Conservation (phyloP, 1,140 invertebrate species). For the Mizuhopecten yessoensis region DNA sequence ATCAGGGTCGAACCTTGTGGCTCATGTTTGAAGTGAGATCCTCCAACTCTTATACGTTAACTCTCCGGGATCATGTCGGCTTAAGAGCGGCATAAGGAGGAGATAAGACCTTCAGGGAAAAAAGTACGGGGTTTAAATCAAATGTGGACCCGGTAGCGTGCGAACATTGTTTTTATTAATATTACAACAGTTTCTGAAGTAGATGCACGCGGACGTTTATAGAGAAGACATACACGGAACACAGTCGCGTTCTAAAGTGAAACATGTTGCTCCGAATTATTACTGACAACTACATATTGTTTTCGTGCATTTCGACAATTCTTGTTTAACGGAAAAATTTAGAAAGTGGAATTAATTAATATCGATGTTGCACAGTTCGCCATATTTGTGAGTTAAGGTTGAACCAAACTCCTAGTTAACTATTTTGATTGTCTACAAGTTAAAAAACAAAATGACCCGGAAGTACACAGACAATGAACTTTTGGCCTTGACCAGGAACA, state of each 20-base stretch:
- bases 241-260: background rate
- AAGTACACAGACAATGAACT: conserved; percentile 59
- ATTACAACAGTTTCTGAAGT: background rate
- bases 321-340: background rate
- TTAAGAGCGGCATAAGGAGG: background rate
- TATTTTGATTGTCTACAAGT: too few species aligned
- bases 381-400: too few species aligned
- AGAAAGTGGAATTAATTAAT: background rate
- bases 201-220: background rate
- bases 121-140: background rate
- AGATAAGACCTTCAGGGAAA: background rate
- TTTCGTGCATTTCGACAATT: background rate
- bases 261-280: too few species aligned
- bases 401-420: too few species aligned
- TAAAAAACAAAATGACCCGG: conserved; percentile 46
- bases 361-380: background rate
- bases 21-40: background rate
- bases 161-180: background rate
- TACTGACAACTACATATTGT: background rate
- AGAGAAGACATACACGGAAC: background rate
- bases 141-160: conserved; percentile 31
- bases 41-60: background rate
- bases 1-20: background rate
- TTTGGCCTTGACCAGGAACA: conserved; percentile 53
- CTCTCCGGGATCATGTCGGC: background rate